These are phyloP conservation scores for Pipistrellus kuhlii DNA, from an alignment of 2,797 vertebrate genomes.

Conservation along the genomic window DNA sequence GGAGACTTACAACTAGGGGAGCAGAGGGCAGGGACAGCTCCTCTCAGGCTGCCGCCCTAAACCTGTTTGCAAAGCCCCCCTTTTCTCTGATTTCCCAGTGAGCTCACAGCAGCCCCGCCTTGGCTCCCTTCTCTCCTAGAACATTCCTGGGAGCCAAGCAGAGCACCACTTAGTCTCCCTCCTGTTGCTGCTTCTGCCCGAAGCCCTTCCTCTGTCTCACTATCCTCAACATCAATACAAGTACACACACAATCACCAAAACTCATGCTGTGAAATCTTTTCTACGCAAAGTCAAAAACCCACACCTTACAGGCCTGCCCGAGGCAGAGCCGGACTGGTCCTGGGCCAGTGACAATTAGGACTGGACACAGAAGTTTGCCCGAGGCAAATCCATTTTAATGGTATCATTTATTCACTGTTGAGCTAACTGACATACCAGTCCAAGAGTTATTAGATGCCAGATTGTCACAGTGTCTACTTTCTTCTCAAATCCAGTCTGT, in stretches of 20 bases:
- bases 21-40: not conserved
- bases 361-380: not conserved
- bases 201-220: not conserved
- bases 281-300: not conserved
- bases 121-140: not conserved
- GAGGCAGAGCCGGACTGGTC: not conserved
- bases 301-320: not conserved
- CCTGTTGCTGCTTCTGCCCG: not conserved
- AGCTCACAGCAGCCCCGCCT: not conserved
- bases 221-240: not conserved
- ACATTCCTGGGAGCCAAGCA: not conserved
- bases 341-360: not conserved
- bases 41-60: not conserved
- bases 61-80: not conserved
- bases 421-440: slow-evolving; percentile 1
- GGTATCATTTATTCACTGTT: not conserved
- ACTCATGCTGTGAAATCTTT: not conserved
- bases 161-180: not conserved
- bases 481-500: not conserved
- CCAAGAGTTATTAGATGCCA: not conserved
- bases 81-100: not conserved
- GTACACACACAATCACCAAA: not conserved
- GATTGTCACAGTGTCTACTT: not conserved
- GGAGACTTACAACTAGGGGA: not conserved
- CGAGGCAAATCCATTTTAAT: not conserved